Base-by-base conservation (phyloP, 1,140 invertebrate genomes). In the Lasioglossum albipes region DNA sequence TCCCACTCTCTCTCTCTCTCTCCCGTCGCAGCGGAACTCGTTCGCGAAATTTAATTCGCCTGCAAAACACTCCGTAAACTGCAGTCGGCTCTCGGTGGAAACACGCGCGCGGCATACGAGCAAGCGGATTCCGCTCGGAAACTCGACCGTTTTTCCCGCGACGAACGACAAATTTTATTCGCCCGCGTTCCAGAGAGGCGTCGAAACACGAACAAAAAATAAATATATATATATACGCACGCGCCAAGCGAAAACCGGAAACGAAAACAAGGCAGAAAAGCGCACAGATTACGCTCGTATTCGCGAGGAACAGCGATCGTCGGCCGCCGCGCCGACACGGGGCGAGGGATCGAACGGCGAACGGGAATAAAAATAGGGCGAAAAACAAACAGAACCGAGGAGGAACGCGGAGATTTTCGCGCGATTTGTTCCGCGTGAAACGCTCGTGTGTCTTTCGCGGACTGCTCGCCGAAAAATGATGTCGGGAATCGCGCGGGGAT, bases 131-230 rank as follows among this genome's bases (percentile, higher is more conserved):
- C 49, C 67, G 16, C 45, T 2, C 13, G 22, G 27, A 20, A 57
- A 7, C 49, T 27, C n/a, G 13, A 20, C 45, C 62, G 7, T 52
- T 31, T 65, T 20, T 31, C 7, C 2, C 20, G 2, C 13, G 31
- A 36, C 36, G 9, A 67, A 42, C 64, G 62, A 75, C 64, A 68
- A 75, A 75, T 75, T 57, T 75, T 31, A 13, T 54, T 68, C 45
- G 49, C 4, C 13, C 18, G 62, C 62, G 31, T 65, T 41, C 18
- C 31, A 13, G 45, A 22, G 9, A 41, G n/a, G n/a, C n/a, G 42
- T 68, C 18, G 12, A 12, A 20, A 68, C 7, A 57, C 9, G 4
- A 7, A 36, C 41, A 13, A 10, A 20, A n/a, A n/a, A 7, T 1
- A n/a, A n/a, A n/a, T n/a, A 0, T 13, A 49, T 12, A 12, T 12